phyloP scores from a whole-genome alignment of 2,113 vertebrate genomes.

The Campylomormyrus tamandua region DNA sequence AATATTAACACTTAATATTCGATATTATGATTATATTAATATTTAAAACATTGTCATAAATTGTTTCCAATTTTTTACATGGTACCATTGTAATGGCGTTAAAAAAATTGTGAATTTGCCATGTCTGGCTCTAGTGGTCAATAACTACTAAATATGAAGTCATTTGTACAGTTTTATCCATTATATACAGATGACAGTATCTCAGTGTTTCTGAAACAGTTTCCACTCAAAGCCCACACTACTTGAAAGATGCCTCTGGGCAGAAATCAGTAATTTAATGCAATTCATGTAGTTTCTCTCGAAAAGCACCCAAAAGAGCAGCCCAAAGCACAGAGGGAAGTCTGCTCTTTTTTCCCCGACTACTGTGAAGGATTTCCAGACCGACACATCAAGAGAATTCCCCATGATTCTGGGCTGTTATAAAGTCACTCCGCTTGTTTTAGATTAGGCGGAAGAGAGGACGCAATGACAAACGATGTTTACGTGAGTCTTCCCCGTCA shows the following conservation, averaged over 20 bases:
- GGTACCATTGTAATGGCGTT: not conserved
- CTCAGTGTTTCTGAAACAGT: not conserved
- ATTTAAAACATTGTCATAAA: not conserved
- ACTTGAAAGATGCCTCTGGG: not conserved
- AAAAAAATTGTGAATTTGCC: not conserved
- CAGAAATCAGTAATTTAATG: not conserved
- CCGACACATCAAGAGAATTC: not conserved
- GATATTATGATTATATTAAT: not conserved
- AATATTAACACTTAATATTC: not conserved
- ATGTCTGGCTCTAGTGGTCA: not conserved
- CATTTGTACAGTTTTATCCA: not conserved
- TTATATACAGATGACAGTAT: not conserved
- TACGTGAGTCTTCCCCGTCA: conserved; percentile 18
- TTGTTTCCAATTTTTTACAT: not conserved
- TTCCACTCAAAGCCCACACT: not conserved
- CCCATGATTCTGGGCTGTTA: not conserved
- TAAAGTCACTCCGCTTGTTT: conserved; percentile 25
- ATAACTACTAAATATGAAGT: not conserved
- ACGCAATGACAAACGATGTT: conserved; percentile 28
- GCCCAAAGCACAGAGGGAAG: not conserved
- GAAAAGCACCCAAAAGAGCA: not conserved
- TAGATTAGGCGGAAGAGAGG: conserved; percentile 17
- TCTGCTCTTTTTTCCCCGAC: no score
- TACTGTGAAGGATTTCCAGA: conserved; percentile 3
- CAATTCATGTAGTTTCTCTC: not conserved